Conservation (phyloP, 2,113 vertebrate species). For the Melospiza melodia region DNA sequence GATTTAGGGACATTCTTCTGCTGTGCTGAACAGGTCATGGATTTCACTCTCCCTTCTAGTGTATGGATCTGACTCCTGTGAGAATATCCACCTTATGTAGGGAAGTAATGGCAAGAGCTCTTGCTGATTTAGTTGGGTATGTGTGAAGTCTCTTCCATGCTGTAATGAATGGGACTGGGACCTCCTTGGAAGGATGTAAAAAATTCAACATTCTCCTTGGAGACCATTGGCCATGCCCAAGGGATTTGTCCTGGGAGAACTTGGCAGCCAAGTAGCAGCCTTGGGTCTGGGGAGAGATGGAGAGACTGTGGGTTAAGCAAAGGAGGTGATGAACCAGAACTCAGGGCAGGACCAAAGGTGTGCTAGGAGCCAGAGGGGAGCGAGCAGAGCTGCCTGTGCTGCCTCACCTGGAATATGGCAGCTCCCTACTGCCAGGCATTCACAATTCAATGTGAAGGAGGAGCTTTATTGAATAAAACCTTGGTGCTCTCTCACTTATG, state of each 20-base stretch:
- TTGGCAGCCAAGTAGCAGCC: not conserved
- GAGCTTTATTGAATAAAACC: not conserved
- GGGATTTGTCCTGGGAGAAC: not conserved
- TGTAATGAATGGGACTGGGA: not conserved
- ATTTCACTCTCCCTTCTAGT: not conserved
- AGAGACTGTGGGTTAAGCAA: not conserved
- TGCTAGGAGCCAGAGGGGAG: not conserved
- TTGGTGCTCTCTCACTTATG: not conserved
- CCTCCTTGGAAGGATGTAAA: not conserved
- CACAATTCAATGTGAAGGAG: not conserved
- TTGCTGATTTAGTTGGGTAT: not conserved
- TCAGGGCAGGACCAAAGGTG: not conserved
- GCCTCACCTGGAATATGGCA: not conserved
- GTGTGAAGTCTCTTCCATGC: not conserved
- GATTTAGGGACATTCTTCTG: not conserved
- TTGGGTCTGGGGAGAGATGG: not conserved
- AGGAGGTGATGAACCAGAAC: not conserved
- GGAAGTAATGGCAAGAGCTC: not conserved
- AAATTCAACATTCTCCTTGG: not conserved
- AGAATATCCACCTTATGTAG: not conserved
- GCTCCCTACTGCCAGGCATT: not conserved
- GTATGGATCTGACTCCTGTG: not conserved
- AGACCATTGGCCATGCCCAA: not conserved
- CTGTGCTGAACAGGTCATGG: accelerated
- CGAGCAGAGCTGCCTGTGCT: not conserved